These are phyloP conservation scores for Sarcophaga variegata DNA, from an alignment of 2,888 invertebrate species.

Conservation along the genomic window DNA sequence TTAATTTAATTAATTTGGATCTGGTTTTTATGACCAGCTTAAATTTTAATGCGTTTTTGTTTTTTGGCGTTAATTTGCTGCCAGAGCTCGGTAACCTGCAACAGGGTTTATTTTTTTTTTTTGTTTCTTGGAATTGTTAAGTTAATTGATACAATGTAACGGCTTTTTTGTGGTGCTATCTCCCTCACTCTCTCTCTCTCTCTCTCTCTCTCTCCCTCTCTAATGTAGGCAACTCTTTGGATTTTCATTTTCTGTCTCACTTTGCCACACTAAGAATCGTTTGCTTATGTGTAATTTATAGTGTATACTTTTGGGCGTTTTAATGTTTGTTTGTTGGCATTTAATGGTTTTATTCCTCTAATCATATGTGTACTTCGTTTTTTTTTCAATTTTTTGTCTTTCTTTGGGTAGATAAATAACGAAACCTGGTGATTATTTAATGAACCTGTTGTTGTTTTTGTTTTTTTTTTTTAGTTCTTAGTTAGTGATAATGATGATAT, in stretches of 20 bases:
- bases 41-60: slow-evolving; percentile 11
- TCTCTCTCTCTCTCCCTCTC: neutral
- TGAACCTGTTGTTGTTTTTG: neutral
- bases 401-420: too few relatives aligned
- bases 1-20: slow-evolving; percentile 43
- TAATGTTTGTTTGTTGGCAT: slow-evolving; percentile 7
- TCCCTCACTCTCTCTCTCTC: neutral
- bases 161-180: neutral
- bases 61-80: neutral
- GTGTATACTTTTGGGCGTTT: slow-evolving; percentile 46
- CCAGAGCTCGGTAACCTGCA: neutral
- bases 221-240: neutral
- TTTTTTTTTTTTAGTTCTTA: too few relatives aligned
- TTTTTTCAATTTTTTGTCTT: too few relatives aligned
- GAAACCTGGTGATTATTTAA: slow-evolving; percentile 8
- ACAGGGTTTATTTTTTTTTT: neutral
- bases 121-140: slow-evolving; percentile 11
- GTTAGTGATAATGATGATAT: slow-evolving; percentile 17
- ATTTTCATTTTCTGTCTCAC: neutral
- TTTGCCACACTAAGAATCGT: neutral
- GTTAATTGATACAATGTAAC: slow-evolving; percentile 41
- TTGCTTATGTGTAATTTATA: neutral
- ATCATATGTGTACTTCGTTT: neutral
- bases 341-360: neutral
- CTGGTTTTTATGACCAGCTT: slow-evolving; percentile 16